A percentile compares a stretch with the other conserved stretches of the same genome.
These are phyloP conservation scores for mouse (Mus musculus) DNA, from an alignment of 2,113 vertebrate species.

Conservation along the genomic window DNA sequence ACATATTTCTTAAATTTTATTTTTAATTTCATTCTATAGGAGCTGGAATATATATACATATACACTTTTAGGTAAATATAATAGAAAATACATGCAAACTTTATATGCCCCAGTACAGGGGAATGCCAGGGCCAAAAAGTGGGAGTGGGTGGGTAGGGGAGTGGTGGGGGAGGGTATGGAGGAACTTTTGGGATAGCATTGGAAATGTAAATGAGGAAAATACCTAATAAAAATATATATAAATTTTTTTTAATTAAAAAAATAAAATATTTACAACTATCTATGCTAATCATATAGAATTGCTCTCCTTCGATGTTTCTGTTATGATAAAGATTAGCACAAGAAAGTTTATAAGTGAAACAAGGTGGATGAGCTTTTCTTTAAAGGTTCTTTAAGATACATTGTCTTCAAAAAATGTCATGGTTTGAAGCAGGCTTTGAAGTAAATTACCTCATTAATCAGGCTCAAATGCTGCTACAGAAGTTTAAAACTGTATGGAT, in stretches of 20 bases:
- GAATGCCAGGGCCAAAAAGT: no score
- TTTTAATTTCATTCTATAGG: slow-evolving; percentile 18
- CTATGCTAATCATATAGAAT: slow-evolving; percentile 24
- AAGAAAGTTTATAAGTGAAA: slow-evolving; percentile 65
- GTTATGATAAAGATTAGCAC: slow-evolving; percentile 47
- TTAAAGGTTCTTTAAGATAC: slow-evolving; percentile 41
- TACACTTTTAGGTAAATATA: no score
- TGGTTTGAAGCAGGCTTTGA: slow-evolving; percentile 62
- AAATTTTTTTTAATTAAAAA: no score
- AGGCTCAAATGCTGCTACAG: slow-evolving; percentile 63
- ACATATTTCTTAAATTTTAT: slow-evolving; percentile 34
- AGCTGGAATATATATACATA: neutral
- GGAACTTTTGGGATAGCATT: no score
- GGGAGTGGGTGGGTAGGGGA: no score
- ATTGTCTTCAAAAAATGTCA: slow-evolving; percentile 55
- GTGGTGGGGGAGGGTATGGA: no score
- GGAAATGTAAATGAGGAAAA: no score
- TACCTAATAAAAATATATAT: no score
- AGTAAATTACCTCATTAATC: slow-evolving; percentile 76
- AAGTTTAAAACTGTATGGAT: slow-evolving; percentile 62
- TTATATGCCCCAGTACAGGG: no score
- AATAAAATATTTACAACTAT: neutral
- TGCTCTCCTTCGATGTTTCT: slow-evolving; percentile 14
- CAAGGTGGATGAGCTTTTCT: slow-evolving; percentile 50
- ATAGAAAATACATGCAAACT: no score